Evolutionary conservation across 1,140 invertebrate species (phyloP), one percentile per base, ranked within the genome.

Genomic region (Ditylenchus dipsaci): DNA sequence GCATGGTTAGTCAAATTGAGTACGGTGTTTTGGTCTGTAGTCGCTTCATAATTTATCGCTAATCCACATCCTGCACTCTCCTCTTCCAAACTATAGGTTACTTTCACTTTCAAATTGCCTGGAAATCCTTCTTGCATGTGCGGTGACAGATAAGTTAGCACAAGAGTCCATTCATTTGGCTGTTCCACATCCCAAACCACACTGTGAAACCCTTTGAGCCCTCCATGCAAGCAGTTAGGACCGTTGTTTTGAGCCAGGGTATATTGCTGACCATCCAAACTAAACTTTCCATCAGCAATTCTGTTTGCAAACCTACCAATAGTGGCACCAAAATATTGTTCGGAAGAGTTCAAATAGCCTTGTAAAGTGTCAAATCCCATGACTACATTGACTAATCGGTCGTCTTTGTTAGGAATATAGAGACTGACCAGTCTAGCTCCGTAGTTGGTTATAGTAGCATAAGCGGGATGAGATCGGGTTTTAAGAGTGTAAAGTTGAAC

Each of bases 261-360:
- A 53, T 53, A 53, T 53, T 53, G n/a, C 15, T 19, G n/a, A 21
- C 49, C 49, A 17, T 26, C 49, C 49, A 53, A 53, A 53, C 49
- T 3, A 17, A 53, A 53, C 15, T 53, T 53, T 26, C 49, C 49
- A 53, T 53, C 3, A 5, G 49, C 49, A 53, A 53, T 53, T 53
- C 49, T 19, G 23, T 53, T 53, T 1, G 49, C 49, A 53, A 53
- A 53, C 23, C 49, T 53, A 8, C 49, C 49, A 21, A 53, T 26
- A 26, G 49, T 53, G 23, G 49, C 49, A 7, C 49, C 49, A 53
- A 53, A 53, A 26, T 53, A 53, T 53, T 19, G 3, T 15, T 53
- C 49, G n/a, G 49, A 21, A 17, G 49, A 53, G 49, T 53, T 53
- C 49, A 53, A 53, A 53, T 53, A 53, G 8, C 49, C 49, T 53